Evolutionary conservation across 2,888 invertebrate genomes (phyloP).

Genomic region (Netelia melanura): DNA sequence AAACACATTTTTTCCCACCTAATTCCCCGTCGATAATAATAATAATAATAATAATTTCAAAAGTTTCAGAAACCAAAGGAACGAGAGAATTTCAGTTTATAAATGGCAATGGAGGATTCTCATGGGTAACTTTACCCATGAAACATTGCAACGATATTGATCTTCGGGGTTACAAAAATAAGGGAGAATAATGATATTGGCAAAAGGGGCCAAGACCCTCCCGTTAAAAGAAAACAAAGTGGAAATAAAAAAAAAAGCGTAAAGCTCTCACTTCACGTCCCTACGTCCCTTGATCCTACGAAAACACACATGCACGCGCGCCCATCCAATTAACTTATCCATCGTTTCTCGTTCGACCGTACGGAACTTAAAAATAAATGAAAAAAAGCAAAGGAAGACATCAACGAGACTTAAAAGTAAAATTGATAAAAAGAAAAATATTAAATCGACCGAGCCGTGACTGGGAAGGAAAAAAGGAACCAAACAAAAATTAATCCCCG

Average conservation of each 20-base stretch:
- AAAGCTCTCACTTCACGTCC: neutral
- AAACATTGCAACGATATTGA: neutral
- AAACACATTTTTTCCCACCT: too few relatives aligned
- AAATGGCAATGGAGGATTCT: neutral
- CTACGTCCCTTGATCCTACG: neutral
- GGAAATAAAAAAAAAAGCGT: neutral
- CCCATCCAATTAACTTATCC: neutral
- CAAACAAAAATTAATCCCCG: neutral
- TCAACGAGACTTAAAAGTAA: too few relatives aligned
- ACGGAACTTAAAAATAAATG: neutral
- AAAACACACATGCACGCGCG: neutral
- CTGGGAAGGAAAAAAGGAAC: neutral
- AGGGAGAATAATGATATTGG: constrained; percentile 13
- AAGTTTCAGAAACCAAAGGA: neutral
- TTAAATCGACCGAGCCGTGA: too few relatives aligned
- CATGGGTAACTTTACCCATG: neutral
- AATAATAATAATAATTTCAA: neutral
- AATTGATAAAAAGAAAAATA: too few relatives aligned
- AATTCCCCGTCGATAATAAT: too few relatives aligned
- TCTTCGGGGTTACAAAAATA: constrained; percentile 20
- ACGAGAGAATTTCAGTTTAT: neutral
- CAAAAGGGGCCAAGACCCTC: neutral
- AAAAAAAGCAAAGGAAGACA: neutral
- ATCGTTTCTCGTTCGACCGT: neutral
- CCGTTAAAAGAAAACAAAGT: neutral